Base-by-base conservation (phyloP, 2,797 vertebrate species). In the Dendrocincla fuliginosa region DNA sequence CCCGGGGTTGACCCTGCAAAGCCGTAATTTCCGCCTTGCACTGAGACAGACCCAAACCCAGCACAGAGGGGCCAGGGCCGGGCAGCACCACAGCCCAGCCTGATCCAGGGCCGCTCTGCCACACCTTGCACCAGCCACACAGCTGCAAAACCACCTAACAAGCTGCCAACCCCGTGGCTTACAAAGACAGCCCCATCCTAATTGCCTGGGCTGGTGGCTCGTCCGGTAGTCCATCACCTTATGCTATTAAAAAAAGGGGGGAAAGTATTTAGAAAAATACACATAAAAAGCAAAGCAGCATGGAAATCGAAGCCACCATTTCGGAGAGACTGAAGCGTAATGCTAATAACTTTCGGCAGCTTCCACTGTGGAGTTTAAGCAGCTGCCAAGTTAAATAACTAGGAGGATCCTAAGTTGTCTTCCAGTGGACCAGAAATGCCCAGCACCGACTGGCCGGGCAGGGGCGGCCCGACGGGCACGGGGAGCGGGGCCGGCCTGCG, bases 361-460 rank as follows among this genome's bases (percentile, higher is more conserved):
- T 93, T 97, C 94, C 96, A 94, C 97, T 30, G 24, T 8, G 75
- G 94, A 97, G 97, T 97, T 97, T 97, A 97, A 97, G 94, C 90
- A 96, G 93, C 96, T 97, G 97, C 97, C 97, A 97, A 96, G 95
- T 97, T 92, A 95, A 98, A 97, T 98, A 97, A 96, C 17, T 3
- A 44, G 9, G 93, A 96, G 55, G 79, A 96, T 95, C 96, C 97
- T 81, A 96, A 96, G 86, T 96, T 69, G 57, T 92, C 94, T 96
- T 73, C 69, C 89, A 92, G 83, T 27, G 79, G 85, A 97, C 79
- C 90, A 91, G 76, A 96, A 95, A 91, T 24, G 47, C 50, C 32
- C 90, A 77, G 80, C 17, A 65, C 81, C 68, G 16, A 6, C 41
- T 10, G 17, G 13, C 33, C 5, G 3, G 79, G 75, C 17, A 2